These are phyloP conservation scores for Hycleus cichorii DNA, from an alignment of 1,140 invertebrate genomes.

Conservation along the genomic window DNA sequence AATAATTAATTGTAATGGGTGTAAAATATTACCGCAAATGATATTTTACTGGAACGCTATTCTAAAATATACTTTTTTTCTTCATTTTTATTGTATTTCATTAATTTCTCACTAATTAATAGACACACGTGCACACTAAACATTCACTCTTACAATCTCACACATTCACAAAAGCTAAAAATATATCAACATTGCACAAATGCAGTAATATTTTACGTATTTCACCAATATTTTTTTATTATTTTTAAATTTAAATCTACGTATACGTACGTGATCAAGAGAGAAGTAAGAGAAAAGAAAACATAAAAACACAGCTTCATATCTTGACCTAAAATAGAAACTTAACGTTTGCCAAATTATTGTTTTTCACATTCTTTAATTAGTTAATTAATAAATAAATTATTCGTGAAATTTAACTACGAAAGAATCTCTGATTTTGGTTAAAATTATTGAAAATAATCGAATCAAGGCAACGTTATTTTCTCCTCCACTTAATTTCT, in stretches of 20 bases:
- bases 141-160: background rate
- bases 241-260: constrained; percentile 4
- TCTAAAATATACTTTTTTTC: constrained; percentile 6
- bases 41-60: constrained; percentile 1
- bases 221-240: constrained; percentile 1
- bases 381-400: background rate
- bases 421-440: background rate
- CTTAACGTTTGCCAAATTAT: constrained; percentile 18
- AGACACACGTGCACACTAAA: constrained; percentile 11
- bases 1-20: constrained; percentile 9
- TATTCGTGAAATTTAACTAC: background rate
- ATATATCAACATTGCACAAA: constrained; percentile 28
- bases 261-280: constrained; percentile 22
- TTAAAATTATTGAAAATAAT: background rate
- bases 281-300: constrained; percentile 1
- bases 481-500: background rate
- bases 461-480: too few relatives aligned
- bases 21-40: constrained; percentile 33
- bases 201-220: constrained; percentile 37
- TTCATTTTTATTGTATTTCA: constrained; percentile 7
- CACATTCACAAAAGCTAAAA: constrained; percentile 12
- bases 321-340: constrained; percentile 18
- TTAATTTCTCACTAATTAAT: constrained; percentile 7
- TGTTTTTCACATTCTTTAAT: background rate
- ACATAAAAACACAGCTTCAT: background rate